Conservation (phyloP, 1,140 invertebrate genomes). For the Heliothis subflexa region DNA sequence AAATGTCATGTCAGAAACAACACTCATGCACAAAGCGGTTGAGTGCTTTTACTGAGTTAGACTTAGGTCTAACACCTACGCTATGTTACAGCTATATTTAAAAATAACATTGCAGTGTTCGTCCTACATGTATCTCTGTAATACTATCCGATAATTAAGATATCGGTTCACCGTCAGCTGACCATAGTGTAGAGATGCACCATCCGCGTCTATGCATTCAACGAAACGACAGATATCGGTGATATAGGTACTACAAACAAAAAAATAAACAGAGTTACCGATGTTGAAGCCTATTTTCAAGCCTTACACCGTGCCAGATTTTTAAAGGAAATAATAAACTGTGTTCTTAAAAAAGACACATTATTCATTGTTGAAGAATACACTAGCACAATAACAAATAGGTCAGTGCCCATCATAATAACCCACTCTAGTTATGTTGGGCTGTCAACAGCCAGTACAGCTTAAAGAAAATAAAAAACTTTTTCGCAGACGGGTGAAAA, state of each 20-base stretch:
- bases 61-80: background rate
- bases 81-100: background rate
- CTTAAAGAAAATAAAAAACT: background rate
- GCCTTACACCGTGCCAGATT: too few species aligned
- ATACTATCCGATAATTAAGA: too few species aligned
- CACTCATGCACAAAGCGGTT: conserved; percentile 2
- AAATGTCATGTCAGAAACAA: conserved; percentile 31
- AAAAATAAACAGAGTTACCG: background rate
- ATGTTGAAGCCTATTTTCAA: too few species aligned
- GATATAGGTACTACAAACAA: background rate
- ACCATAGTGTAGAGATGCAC: too few species aligned
- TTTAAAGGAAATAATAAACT: too few species aligned
- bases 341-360: background rate
- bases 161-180: too few species aligned
- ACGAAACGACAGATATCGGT: too few species aligned
- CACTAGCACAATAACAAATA: background rate
- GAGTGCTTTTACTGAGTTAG: conserved; percentile 9
- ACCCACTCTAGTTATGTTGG: conserved; percentile 15
- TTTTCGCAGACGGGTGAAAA: background rate
- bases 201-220: too few species aligned
- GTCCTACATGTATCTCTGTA: too few species aligned
- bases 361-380: background rate
- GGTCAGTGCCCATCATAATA: conserved; percentile 8
- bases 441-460: too few species aligned
- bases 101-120: too few species aligned